Conservation (phyloP, 2,888 invertebrate species). For the Tinea trinotella region DNA sequence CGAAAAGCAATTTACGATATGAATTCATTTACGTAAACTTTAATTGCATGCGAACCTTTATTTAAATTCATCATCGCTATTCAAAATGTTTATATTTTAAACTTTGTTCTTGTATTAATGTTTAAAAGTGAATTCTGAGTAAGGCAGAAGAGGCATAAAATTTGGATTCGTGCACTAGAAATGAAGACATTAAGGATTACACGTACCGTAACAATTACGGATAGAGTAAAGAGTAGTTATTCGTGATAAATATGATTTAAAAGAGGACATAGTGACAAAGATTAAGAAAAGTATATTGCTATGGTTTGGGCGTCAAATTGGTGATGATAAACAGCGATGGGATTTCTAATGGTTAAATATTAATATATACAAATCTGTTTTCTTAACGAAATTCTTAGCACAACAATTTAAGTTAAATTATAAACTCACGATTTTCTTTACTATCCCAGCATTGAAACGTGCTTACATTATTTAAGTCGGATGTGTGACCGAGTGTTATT, state of each 20-base stretch:
- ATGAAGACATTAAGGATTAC: too few species aligned
- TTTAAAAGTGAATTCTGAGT: too few species aligned
- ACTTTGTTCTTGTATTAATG: too few species aligned
- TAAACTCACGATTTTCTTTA: constrained; percentile 40
- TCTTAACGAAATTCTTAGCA: not conserved
- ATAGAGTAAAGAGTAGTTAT: too few species aligned
- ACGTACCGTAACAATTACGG: too few species aligned
- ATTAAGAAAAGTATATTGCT: too few species aligned
- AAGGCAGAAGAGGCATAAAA: too few species aligned
- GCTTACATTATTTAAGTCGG: constrained; percentile 30
- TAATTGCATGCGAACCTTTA: not conserved
- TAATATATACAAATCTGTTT: not conserved
- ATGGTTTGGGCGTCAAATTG: too few species aligned
- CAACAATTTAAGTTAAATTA: not conserved
- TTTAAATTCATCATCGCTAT: not conserved
- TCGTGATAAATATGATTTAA: too few species aligned
- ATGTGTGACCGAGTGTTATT: not conserved
- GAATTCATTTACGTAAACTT: too few species aligned
- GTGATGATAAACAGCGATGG: not conserved
- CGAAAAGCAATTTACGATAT: not conserved
- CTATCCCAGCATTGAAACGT: constrained; percentile 30
- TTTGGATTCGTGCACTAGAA: too few species aligned
- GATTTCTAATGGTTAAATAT: not conserved
- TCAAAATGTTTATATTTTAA: not conserved
- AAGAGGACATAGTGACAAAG: too few species aligned